These are phyloP conservation scores for Nycticorax nycticorax DNA, from an alignment of 2,113 vertebrate genomes.

Conservation along the genomic window DNA sequence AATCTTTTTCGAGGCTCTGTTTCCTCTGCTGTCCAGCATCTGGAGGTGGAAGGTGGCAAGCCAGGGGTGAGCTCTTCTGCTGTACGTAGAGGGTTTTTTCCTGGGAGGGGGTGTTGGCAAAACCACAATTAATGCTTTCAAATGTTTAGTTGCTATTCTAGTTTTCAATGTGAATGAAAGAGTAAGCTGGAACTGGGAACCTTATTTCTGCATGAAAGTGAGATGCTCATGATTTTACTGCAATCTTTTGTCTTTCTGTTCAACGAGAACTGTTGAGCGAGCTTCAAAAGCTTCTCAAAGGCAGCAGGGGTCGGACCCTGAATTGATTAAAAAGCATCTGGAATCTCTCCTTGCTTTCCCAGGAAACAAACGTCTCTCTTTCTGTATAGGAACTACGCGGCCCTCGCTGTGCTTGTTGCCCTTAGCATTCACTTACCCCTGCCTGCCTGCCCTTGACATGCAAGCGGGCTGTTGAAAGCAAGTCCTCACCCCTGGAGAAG, in stretches of 20 bases:
- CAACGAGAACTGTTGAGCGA: not conserved
- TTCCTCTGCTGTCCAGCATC: conserved; percentile 57
- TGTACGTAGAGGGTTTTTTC: not conserved
- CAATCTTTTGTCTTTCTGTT: not conserved
- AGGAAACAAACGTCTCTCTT: not conserved
- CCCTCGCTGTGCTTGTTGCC: not conserved
- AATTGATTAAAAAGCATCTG: not conserved
- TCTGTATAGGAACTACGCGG: not conserved
- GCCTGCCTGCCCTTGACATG: not conserved
- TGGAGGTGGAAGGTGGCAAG: conserved; percentile 41
- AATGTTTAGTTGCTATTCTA: not conserved
- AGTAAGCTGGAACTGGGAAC: not conserved
- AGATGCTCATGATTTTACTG: not conserved
- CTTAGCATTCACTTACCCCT: not conserved
- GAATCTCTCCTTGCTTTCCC: not conserved
- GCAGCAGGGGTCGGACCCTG: not conserved
- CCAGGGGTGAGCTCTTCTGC: not conserved
- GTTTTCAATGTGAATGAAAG: not conserved
- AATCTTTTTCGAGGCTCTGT: conserved; percentile 52
- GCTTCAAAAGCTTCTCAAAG: not conserved
- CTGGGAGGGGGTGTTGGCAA: not conserved
- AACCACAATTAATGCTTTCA: not conserved
- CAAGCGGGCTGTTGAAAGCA: not conserved
- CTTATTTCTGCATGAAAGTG: not conserved
- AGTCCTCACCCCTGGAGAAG: not conserved